Evolutionary conservation across 2,797 vertebrate genomes (phyloP), one percentile per base, ranked within the genome.

Genomic region (Pempheris klunzingeri): DNA sequence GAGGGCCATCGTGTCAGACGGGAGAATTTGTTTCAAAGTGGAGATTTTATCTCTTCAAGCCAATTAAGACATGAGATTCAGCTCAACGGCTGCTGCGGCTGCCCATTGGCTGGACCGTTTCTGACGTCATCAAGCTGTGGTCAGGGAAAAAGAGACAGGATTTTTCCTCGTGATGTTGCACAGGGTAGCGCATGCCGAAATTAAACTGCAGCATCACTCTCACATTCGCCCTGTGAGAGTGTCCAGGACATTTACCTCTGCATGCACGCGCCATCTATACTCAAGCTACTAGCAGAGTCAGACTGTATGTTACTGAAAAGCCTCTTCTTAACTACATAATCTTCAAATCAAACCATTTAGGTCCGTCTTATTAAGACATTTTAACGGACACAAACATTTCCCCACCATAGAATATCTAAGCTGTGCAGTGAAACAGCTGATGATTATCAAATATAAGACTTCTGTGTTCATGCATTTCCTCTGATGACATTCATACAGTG

Each of bases 111-210:
- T 50, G 49, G 32, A 38, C 22, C 0, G 22, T 30, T 47, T 53
- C 24, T 52, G 74, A 55, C 3, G 66, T 80, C 77, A 75, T 39
- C 50, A 13, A 39, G 74, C 69, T 82, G 84, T 74, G 77, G 65
- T 77, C 57, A 65, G 71, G 84, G 79, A 59, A 78, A 87, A 71
- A 58, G 12, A 77, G 57, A 52, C 26, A 3, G 13, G 58, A 30
- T 61, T 71, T 79, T 80, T 63, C 67, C 63, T 66, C 5, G 10
- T 47, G 55, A 58, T 39, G 61, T 55, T 63, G 50, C 57, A 69
- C 49, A 74, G 50, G 39, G 65, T 17, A 17, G 28, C 43, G 34
- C 49, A 24, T 18, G 52, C 44, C 43, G n/a, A 59, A 78, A 66
- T 66, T 4, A 54, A 60, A 61, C 36, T 44, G 76, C 70, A 57